Evolutionary conservation across 1,140 invertebrate species (phyloP), one percentile per base, ranked within the genome.

Genomic region (Lepidurus packardi): DNA sequence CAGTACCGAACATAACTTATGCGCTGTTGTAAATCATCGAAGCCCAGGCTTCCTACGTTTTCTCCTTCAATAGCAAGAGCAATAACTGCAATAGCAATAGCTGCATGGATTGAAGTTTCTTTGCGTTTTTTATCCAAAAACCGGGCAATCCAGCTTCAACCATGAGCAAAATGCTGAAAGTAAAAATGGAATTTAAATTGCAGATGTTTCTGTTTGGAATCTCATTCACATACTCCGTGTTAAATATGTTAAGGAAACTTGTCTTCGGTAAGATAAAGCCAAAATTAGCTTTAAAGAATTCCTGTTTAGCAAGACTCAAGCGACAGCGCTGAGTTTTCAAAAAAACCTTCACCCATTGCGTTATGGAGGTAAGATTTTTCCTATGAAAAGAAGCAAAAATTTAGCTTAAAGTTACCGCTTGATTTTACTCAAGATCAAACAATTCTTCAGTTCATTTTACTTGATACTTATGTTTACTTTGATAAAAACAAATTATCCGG

Each of bases 351-450:
- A 21, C 80, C 81, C 73, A 84, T 79, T 13, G 82, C 83, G 10
- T 83, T 82, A 47, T 84, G 82, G 10, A 84, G 79, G 77, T 79
- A 83, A 0, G 83, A 84, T 79, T 82, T 82, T 80, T 84, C 84
- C 84, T 84, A 25, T n/a, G 3, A 42, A 44, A 44, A 47, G 2
- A 47, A 16, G 16, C 10, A 10, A 16, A 47, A 16, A 4, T 10
- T 2, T 16, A 2, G 45, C 45, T 47, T 47, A 47, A 34, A 34
- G 4, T 10, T 47, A 8, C 45, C 10, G 1, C 10, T 47, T 6
- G 34, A 34, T 34, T 34, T 34, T 47, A 47, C 10, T 11, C 45
- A 47, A 47, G 16, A 11, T 47, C 45, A 47, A 10, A 47, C 10
- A 11, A 2, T 47, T 47, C 2, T 47, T 16, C 16, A 47, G 16